A percentile compares a stretch with the other conserved stretches of the same genome.
phyloP scores from a whole-genome alignment of 2,797 vertebrate species.

The Phrynocephalus guinanensis region DNA sequence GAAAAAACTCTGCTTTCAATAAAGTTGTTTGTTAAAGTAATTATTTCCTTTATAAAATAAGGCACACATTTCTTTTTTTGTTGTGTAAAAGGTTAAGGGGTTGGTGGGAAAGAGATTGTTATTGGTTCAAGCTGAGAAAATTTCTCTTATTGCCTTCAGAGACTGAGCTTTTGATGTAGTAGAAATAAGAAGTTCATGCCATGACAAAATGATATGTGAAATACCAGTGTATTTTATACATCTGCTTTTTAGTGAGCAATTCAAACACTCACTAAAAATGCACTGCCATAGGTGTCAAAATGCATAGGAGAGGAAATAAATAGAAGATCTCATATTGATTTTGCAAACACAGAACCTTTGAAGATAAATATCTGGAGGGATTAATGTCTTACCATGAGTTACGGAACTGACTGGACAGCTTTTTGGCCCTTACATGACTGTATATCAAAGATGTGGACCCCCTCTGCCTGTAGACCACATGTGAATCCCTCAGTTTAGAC shows the following conservation, averaged over 20 bases:
- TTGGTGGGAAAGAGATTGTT: constrained; percentile 36
- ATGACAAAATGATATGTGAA: neutral
- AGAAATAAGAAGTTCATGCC: neutral
- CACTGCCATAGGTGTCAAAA: neutral
- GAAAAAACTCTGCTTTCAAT: constrained; percentile 58
- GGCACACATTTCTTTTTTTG: constrained; percentile 49
- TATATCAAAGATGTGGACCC: too few relatives aligned
- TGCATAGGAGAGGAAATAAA: neutral
- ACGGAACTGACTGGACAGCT: too few relatives aligned
- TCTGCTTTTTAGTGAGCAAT: neutral
- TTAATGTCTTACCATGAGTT: too few relatives aligned
- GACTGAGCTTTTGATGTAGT: neutral
- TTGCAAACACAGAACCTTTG: too few relatives aligned
- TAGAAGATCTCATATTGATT: too few relatives aligned
- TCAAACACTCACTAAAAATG: neutral
- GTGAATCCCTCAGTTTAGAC: too few relatives aligned
- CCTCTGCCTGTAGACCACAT: too few relatives aligned
- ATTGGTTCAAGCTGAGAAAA: constrained; percentile 45
- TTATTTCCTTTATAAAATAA: constrained; percentile 69
- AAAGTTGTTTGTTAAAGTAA: constrained; percentile 70
- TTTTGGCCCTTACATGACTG: too few relatives aligned
- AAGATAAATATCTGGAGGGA: too few relatives aligned
- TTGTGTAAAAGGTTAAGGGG: constrained; percentile 25
- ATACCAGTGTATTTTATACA: neutral
- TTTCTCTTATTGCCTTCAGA: constrained; percentile 15